Conservation (phyloP, 2,888 invertebrate genomes). For the Dolomedes plantarius region DNA sequence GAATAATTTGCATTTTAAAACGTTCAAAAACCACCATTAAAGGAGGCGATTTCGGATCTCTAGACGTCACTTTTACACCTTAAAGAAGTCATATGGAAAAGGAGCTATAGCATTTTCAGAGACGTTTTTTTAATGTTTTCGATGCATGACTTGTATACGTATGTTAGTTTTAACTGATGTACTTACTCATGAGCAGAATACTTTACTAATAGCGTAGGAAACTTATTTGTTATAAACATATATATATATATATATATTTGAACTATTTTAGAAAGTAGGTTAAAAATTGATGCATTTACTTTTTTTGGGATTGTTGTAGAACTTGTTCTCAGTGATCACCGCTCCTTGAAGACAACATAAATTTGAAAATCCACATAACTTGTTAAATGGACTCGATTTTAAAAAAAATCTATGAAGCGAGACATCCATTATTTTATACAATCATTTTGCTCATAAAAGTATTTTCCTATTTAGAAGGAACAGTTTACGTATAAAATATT, state of each 20-base stretch:
- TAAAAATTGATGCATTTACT: not conserved
- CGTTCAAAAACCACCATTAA: too few relatives aligned
- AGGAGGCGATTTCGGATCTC: too few relatives aligned
- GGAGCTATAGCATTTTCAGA: constrained; percentile 24
- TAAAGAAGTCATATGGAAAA: constrained; percentile 7
- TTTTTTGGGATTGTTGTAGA: not conserved
- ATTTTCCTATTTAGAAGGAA: too few relatives aligned
- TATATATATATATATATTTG: not conserved
- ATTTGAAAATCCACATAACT: too few relatives aligned
- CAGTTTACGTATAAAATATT: too few relatives aligned
- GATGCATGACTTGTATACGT: constrained; percentile 56
- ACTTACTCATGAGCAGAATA: not conserved
- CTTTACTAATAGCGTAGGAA: constrained; percentile 39
- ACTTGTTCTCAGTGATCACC: not conserved
- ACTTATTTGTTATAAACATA: constrained; percentile 25
- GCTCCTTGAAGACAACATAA: too few relatives aligned
- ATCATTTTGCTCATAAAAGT: too few relatives aligned
- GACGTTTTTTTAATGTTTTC: constrained; percentile 31
- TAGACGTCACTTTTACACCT: not conserved
- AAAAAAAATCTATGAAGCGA: too few relatives aligned
- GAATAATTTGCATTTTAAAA: constrained; percentile 10
- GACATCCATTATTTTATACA: too few relatives aligned
- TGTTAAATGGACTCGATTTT: too few relatives aligned
- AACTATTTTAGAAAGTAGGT: constrained; percentile 47
- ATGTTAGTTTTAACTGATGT: constrained; percentile 38